phyloP scores from a whole-genome alignment of 2,113 vertebrate genomes.

The Nanger granti region DNA sequence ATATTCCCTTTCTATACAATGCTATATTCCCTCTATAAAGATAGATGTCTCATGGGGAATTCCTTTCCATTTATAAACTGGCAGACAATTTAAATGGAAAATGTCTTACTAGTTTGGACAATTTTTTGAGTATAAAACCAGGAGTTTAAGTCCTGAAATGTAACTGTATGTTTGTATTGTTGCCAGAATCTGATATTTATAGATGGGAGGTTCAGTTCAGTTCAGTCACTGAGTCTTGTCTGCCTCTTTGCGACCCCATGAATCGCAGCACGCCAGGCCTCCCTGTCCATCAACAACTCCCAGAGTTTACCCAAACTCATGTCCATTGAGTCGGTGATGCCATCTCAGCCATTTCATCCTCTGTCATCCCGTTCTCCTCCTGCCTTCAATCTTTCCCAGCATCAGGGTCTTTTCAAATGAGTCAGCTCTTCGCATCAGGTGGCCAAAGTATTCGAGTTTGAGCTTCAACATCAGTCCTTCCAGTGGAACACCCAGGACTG shows the following conservation, averaged over 20 bases:
- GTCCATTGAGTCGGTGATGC: neutral
- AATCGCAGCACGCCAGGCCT: neutral
- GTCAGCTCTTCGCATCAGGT: neutral
- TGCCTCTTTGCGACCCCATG: neutral
- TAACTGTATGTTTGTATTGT: neutral
- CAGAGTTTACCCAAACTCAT: neutral
- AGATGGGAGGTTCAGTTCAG: neutral
- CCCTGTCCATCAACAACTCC: neutral
- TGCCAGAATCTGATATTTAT: neutral
- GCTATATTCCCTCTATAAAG: neutral
- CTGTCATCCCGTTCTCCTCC: neutral
- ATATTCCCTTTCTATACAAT: neutral
- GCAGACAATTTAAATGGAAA: neutral
- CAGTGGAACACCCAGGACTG: neutral
- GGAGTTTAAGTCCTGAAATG: neutral
- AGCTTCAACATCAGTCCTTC: neutral
- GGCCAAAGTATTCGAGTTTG: neutral
- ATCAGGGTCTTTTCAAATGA: neutral
- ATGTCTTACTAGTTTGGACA: neutral
- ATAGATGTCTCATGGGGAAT: neutral
- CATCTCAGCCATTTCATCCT: neutral
- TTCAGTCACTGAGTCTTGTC: neutral
- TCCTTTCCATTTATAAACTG: neutral
- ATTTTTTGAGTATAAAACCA: neutral
- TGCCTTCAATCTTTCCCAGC: neutral